Evolutionary conservation across 2,797 vertebrate species (phyloP), one percentile per base, ranked within the genome.

Genomic region (Diplodus puntazzo): DNA sequence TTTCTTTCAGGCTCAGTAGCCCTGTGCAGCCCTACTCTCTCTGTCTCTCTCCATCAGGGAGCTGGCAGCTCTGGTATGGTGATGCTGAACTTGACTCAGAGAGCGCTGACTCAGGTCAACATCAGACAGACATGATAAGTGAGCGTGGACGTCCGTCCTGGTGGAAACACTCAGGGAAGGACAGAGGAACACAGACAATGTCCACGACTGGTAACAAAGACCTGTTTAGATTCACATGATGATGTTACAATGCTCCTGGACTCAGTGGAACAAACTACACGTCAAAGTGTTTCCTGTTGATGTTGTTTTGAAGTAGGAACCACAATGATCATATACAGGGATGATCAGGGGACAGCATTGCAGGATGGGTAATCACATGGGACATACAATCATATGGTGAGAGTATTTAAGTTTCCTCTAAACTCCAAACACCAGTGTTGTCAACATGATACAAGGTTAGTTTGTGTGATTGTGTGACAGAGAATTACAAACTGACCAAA

Each of bases 61-160:
- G 69, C 82, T 62, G 74, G 71, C 46, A n/a, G 14, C 46, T 52
- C 30, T 61, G 88, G 90, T 91, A 88, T 88, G 86, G 78, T 89
- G 88, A 89, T 46, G 78, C 43, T 79, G 61, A 55, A 76, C 84
- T 87, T 70, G 64, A 90, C 70, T 87, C 71, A 70, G 34, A 72
- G 79, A n/a, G 60, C 69, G 68, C 39, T 21, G 73, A 68, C 71
- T 82, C 49, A 67, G 85, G 79, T 83, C 85, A 78, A 50, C 57
- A 63, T 85, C 68, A 74, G 80, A 83, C 61, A 80, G 73, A 49
- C 49, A 64, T 62, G 52, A 87, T 72, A 71, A 87, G 69, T 81
- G 73, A 86, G 55, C 21, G 23, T 55, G 61, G 20, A 79, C 3
- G 12, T 67, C 59, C 25, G 42, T 75, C 54, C 59, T 11, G 61